Evolutionary conservation across 2,113 vertebrate genomes (phyloP).

Genomic region (Paradoxurus hermaphroditus): DNA sequence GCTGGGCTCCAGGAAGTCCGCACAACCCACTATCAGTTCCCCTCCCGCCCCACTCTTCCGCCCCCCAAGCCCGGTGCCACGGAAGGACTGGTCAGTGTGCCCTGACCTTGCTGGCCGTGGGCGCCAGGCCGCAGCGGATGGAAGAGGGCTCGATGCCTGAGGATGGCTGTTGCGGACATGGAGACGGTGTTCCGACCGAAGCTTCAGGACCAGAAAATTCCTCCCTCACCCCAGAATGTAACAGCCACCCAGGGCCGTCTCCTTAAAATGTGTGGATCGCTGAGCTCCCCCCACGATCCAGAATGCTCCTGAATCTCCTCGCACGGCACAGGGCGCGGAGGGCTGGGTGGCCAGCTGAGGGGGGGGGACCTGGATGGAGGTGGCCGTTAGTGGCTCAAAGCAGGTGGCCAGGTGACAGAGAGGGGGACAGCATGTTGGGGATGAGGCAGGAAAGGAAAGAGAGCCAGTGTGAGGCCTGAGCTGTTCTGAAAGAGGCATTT

Average conservation of each 20-base stretch:
- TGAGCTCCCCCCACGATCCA: too few species aligned
- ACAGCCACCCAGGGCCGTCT: background rate
- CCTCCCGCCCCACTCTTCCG: background rate
- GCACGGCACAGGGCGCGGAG: background rate
- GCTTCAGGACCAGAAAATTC: background rate
- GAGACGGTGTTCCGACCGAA: background rate
- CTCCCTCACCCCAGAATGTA: background rate
- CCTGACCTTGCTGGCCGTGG: background rate
- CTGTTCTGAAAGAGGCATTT: background rate
- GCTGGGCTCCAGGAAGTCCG: background rate
- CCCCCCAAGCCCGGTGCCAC: background rate
- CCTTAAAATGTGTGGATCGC: background rate
- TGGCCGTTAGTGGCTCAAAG: background rate
- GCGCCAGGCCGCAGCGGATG: background rate
- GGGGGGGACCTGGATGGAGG: background rate
- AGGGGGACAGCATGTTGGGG: rapidly evolving
- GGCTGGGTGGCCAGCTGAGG: background rate
- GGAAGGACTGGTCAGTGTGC: background rate
- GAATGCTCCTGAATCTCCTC: background rate
- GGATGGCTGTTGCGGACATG: rapidly evolving
- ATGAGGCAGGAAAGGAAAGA: background rate
- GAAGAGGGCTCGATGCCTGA: background rate
- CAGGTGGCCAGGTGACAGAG: background rate
- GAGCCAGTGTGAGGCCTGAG: background rate
- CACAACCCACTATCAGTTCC: too few species aligned